phyloP scores from a whole-genome alignment of 2,888 invertebrate species.

The Enchytraeus crypticus region DNA sequence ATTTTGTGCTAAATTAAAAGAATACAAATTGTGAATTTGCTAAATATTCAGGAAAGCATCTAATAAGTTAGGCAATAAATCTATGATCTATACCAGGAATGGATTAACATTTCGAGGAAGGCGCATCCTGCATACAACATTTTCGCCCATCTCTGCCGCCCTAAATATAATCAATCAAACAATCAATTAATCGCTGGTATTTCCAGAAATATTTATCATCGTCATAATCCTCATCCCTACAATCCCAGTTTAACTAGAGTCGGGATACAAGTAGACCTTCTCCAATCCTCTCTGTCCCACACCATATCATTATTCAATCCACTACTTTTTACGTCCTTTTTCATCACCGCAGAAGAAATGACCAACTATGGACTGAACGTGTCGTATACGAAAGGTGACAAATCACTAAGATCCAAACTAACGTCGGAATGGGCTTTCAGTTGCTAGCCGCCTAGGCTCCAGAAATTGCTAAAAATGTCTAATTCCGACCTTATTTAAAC shows the following conservation, averaged over 20 bases:
- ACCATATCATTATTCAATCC: too few species aligned
- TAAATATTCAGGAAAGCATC: neutral
- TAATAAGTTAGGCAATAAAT: neutral
- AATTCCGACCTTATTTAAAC: too few species aligned
- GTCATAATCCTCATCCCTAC: too few species aligned
- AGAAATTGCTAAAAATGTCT: too few species aligned
- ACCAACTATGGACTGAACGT: too few species aligned
- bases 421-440: too few species aligned
- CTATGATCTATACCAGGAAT: constrained; percentile 54
- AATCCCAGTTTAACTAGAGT: too few species aligned
- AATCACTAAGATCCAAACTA: neutral
- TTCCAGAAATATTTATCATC: neutral
- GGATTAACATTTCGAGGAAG: constrained; percentile 64
- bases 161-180: constrained; percentile 42
- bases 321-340: neutral
- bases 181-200: neutral
- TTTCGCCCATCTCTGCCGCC: constrained; percentile 60
- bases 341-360: neutral
- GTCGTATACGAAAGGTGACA: too few species aligned
- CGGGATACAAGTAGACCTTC: too few species aligned
- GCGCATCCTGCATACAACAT: constrained; percentile 58
- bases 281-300: too few species aligned
- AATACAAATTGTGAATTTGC: too few species aligned
- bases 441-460: neutral
- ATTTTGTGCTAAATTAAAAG: too few species aligned